These are phyloP conservation scores for Oligia latruncula DNA, from an alignment of 2,888 invertebrate species.

Conservation along the genomic window DNA sequence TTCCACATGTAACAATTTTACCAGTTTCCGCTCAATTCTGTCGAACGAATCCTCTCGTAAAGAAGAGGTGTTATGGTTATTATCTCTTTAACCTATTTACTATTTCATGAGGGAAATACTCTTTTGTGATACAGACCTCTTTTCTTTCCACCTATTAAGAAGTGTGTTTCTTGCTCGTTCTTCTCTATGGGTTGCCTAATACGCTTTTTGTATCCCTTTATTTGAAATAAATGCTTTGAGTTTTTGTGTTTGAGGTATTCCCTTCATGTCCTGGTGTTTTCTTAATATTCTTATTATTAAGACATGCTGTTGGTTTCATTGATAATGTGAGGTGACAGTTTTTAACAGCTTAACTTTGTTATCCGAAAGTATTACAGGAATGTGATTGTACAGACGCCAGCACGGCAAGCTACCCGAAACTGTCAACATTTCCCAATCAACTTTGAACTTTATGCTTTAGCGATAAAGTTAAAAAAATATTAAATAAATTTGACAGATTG, in stretches of 20 bases:
- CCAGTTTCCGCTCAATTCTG: slow-evolving; percentile 79
- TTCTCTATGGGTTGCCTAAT: not conserved
- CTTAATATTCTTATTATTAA: too few relatives aligned
- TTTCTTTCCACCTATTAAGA: slow-evolving; percentile 2
- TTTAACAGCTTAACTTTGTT: not conserved
- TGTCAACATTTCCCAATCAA: too few relatives aligned
- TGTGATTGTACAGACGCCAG: too few relatives aligned
- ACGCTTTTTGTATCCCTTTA: not conserved
- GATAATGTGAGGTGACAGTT: not conserved
- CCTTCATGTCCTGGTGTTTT: not conserved
- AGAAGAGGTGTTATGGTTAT: slow-evolving; percentile 79
- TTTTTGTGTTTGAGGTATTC: not conserved
- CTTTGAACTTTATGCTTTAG: too few relatives aligned
- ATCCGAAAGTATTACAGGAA: too few relatives aligned
- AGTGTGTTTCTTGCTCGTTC: not conserved
- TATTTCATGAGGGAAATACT: slow-evolving; percentile 39
- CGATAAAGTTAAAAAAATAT: too few relatives aligned
- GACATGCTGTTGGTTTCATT: not conserved
- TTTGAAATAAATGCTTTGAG: too few relatives aligned
- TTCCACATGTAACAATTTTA: slow-evolving; percentile 69
- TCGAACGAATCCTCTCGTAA: slow-evolving; percentile 86
- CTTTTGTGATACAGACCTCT: slow-evolving; percentile 18
- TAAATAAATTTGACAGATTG: too few relatives aligned
- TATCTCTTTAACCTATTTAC: slow-evolving; percentile 56
- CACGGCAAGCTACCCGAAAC: too few relatives aligned